phyloP scores from a whole-genome alignment of 2,113 vertebrate genomes.

The Ondatra zibethicus region DNA sequence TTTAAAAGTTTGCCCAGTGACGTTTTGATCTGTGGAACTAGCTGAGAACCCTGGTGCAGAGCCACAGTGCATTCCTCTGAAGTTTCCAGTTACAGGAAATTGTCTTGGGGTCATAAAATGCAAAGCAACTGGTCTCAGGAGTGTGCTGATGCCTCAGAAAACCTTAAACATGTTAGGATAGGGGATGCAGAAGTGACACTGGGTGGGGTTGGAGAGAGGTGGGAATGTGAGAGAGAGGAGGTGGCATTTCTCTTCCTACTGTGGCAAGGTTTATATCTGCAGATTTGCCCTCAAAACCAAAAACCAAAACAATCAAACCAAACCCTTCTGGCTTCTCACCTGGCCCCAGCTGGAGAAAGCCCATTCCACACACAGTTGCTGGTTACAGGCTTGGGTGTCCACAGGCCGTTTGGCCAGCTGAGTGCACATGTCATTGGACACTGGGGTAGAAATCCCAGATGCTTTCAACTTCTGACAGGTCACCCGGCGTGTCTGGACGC shows the following conservation, averaged over 20 bases:
- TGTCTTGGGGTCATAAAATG: not conserved
- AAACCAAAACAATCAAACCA: not conserved
- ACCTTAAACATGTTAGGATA: not conserved
- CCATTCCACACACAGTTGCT: slow-evolving; percentile 92
- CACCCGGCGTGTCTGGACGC: slow-evolving; percentile 91
- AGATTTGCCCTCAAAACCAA: not conserved
- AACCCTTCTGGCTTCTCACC: slow-evolving; percentile 85
- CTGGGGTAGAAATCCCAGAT: slow-evolving; percentile 81
- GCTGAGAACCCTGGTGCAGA: not conserved
- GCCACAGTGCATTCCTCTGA: not conserved
- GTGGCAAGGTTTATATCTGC: not conserved
- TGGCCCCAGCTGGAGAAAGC: slow-evolving; percentile 90
- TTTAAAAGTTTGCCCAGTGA: not conserved
- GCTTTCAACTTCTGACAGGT: slow-evolving; percentile 90
- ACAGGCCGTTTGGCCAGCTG: slow-evolving; percentile 88
- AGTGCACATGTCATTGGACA: slow-evolving; percentile 84
- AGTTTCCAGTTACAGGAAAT: not conserved
- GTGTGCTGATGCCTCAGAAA: not conserved
- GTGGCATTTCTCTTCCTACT: not conserved
- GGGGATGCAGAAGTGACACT: not conserved
- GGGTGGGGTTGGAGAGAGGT: not conserved
- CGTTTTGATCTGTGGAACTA: not conserved
- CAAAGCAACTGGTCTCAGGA: not conserved
- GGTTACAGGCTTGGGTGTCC: slow-evolving; percentile 90
- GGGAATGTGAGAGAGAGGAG: not conserved